Evolutionary conservation across 2,113 vertebrate genomes (phyloP).

Genomic region (Leucosticte australis): DNA sequence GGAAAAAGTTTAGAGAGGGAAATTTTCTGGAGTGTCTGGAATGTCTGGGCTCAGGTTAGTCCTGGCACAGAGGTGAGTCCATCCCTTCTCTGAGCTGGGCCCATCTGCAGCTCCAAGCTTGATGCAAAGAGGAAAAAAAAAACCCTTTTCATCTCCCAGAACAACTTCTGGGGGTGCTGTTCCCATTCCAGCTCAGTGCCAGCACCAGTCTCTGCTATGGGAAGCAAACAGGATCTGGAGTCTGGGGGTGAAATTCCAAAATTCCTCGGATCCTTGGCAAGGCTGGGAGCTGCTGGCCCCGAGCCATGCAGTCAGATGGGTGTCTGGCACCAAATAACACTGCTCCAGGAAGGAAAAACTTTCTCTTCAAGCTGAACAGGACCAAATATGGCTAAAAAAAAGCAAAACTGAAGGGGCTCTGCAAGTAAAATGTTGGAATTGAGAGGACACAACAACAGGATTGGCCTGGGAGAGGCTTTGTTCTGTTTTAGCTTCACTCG

Average conservation of each 20-base stretch:
- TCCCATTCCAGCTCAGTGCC: not conserved
- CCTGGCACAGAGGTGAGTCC: not conserved
- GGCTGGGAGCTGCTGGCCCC: not conserved
- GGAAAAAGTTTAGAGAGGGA: not conserved
- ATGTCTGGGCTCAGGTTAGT: not conserved
- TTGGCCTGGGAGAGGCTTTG: not conserved
- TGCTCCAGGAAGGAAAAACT: not conserved
- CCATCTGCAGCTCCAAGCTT: not conserved
- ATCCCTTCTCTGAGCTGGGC: not conserved
- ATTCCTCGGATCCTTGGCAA: not conserved
- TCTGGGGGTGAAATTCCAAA: not conserved
- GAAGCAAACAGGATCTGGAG: not conserved
- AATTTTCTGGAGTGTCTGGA: not conserved
- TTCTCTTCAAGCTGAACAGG: not conserved
- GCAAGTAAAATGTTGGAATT: not conserved
- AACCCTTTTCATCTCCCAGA: not conserved
- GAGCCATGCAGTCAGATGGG: not conserved
- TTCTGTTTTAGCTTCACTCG: accelerated
- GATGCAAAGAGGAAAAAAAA: not conserved
- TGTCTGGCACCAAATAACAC: not conserved
- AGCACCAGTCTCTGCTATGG: not conserved
- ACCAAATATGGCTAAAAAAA: not conserved
- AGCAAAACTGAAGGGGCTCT: not conserved
- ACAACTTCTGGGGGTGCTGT: not conserved
- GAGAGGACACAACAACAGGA: not conserved